Base-by-base conservation (phyloP, 2,888 invertebrate species). In the Philereme vetulata region DNA sequence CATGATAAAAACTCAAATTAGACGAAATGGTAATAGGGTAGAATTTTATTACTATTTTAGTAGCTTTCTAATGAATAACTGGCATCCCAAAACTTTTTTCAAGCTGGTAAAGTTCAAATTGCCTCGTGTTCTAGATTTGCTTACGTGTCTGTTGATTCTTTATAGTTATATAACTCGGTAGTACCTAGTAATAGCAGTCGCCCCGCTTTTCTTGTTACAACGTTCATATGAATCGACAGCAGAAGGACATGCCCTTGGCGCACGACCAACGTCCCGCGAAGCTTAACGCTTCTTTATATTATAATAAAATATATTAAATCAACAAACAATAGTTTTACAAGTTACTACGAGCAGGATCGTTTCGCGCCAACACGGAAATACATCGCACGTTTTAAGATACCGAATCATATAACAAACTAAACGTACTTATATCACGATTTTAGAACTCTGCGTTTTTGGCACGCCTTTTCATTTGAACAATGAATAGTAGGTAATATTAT, bases 281-380 rank as follows among this genome's bases (percentile, higher is more conserved):
- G 44, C 55, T 40, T 10, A 33, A 21, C 45, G 50, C 49, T 32
- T 32, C 21, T n/a, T 36, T 51, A 51, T 3, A 11, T 48, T 49
- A 7, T 21, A 38, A 53, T 33, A n/a, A 44, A 49, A 42, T 51
- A 55, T 42, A 46, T 51, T 56, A 11, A 4, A 38, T 43, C 5
- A 40, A 45, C 32, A 48, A 55, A 38, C n/a, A 42, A 51, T 46
- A 42, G 11, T 42, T 54, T 36, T 43, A 48, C 34, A 50, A 45
- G 11, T 42, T 44, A 11, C 35, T 53, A 50, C 35, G 21, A 11
- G 42, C 6, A 44, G 57, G 62, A 51, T 62, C 51, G 61, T 57
- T 53, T 48, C 44, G 60, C 52, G 51, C 33, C 4, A 5, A n/a
- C 43, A 21, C 21, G 21, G 44, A 55, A 35, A 45, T 33, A 33